Percentiles rank a stretch among this genome's conserved stretches.
phyloP scores from a whole-genome alignment of 2,888 invertebrate genomes.

The Arctia plantaginis region DNA sequence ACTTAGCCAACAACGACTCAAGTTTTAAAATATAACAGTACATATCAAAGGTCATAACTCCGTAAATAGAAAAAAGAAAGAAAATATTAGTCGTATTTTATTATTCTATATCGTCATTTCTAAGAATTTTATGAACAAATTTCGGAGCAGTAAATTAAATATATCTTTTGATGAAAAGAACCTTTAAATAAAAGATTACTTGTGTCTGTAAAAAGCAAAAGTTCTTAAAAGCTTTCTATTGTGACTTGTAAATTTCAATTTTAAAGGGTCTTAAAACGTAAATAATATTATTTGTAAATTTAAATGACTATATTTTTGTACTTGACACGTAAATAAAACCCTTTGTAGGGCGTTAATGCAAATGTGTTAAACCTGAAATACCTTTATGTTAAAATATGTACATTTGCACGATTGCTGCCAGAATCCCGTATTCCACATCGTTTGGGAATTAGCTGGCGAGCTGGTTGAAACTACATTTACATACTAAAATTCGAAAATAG shows the following conservation, averaged over 20 bases:
- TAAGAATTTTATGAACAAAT: background rate
- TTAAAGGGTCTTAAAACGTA: background rate
- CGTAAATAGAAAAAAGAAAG: background rate
- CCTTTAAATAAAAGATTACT: background rate
- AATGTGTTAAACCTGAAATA: background rate
- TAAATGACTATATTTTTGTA: background rate
- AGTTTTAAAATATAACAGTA: too few species aligned
- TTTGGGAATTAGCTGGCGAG: background rate
- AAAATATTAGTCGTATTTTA: too few species aligned
- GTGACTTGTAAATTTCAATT: background rate
- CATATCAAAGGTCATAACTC: background rate
- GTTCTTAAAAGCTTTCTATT: background rate
- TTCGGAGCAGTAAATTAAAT: background rate
- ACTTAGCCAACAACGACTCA: too few species aligned
- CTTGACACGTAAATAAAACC: background rate
- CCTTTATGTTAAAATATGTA: conserved; percentile 2
- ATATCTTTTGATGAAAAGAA: background rate
- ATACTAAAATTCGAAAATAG: background rate
- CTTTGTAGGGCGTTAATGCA: background rate
- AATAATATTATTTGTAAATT: background rate
- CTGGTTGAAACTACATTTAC: background rate
- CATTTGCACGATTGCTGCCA: background rate
- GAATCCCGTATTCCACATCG: background rate
- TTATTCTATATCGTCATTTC: background rate
- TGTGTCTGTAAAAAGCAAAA: background rate